Percentiles rank a stretch among this genome's conserved stretches.
These are phyloP conservation scores for Paratrypauchen microcephalus DNA, from an alignment of 2,797 vertebrate genomes.

Conservation along the genomic window DNA sequence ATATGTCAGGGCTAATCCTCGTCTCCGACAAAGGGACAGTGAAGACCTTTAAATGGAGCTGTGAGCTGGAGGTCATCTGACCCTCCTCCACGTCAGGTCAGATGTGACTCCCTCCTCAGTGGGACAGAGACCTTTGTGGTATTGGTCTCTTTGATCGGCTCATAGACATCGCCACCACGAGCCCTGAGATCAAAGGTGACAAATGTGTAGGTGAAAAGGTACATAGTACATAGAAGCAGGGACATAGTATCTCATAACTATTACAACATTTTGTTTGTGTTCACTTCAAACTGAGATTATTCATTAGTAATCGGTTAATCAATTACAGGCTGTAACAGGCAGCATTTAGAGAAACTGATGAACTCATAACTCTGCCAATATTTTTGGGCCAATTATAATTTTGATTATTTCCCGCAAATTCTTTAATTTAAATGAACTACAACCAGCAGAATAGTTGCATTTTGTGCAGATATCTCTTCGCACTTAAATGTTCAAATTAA, in stretches of 20 bases:
- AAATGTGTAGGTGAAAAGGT: background rate
- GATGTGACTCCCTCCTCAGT: constrained; percentile 43
- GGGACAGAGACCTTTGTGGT: constrained; percentile 50
- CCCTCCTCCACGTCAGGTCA: constrained; percentile 35
- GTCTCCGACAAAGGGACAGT: constrained; percentile 38
- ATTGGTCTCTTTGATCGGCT: constrained; percentile 29
- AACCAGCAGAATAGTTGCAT: too few relatives aligned
- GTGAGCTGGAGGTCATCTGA: constrained; percentile 31
- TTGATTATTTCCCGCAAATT: too few relatives aligned
- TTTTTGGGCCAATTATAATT: too few relatives aligned
- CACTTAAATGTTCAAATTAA: too few relatives aligned
- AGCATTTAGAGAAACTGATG: too few relatives aligned
- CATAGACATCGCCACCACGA: constrained; percentile 10
- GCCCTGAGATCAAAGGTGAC: background rate
- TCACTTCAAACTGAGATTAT: background rate
- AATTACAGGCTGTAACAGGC: too few relatives aligned
- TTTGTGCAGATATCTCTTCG: too few relatives aligned
- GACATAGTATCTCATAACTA: background rate
- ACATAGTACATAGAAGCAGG: background rate
- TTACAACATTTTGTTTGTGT: background rate
- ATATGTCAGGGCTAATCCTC: constrained; percentile 39
- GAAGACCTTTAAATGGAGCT: constrained; percentile 42
- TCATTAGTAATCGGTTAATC: background rate
- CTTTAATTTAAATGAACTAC: too few relatives aligned
- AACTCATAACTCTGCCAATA: too few relatives aligned